Percentiles rank a stretch among this genome's conserved stretches.
These are phyloP conservation scores for Drosophila teissieri DNA, from an alignment of 1,140 invertebrate genomes.

Conservation along the genomic window DNA sequence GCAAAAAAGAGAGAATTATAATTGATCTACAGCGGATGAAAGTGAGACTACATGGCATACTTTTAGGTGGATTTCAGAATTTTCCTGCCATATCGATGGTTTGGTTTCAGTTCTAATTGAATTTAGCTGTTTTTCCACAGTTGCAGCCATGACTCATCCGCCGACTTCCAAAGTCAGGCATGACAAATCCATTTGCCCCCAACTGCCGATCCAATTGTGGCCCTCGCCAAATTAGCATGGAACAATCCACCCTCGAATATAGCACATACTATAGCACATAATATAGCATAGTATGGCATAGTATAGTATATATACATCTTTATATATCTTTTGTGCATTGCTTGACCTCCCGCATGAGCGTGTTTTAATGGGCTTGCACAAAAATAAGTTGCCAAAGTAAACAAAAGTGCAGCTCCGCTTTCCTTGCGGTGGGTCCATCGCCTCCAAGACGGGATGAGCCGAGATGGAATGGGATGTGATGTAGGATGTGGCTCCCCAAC, in stretches of 20 bases:
- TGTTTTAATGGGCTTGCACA: conserved; percentile 50
- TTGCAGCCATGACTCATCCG: conserved; percentile 56
- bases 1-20: conserved; percentile 28
- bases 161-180: conserved; percentile 54
- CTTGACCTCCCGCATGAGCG: conserved; percentile 62
- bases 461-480: neutral
- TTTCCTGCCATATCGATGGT: conserved; percentile 10
- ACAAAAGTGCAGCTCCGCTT: conserved; percentile 38
- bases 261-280: neutral
- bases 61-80: conserved; percentile 59
- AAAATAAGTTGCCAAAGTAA: conserved; percentile 71
- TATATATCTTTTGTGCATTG: conserved; percentile 23
- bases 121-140: conserved; percentile 51
- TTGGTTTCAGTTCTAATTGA: conserved; percentile 41
- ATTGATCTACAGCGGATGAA: conserved; percentile 15
- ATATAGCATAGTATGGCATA: neutral
- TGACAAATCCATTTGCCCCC: conserved; percentile 61
- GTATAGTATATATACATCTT: neutral
- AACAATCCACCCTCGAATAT: conserved; percentile 57
- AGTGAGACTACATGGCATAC: conserved; percentile 33
- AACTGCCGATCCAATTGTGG: conserved; percentile 23
- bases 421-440: conserved; percentile 38
- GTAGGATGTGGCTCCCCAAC: conserved; percentile 19
- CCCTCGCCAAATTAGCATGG: conserved; percentile 60
- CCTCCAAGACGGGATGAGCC: neutral